Conservation (phyloP, 2,888 invertebrate genomes). For the Limenitis camilla region DNA sequence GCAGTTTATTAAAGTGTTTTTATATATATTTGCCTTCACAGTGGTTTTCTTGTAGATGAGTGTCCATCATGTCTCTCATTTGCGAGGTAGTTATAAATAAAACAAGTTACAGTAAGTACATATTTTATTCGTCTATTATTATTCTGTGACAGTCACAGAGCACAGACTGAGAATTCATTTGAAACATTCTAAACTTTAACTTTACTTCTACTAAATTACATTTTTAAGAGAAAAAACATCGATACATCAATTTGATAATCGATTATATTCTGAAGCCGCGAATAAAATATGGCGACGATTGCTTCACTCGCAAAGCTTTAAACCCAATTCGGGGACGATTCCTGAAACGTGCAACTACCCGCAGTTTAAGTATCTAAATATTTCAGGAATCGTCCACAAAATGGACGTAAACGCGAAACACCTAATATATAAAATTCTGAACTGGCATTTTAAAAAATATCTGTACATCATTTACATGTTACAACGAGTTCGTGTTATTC, state of each 20-base stretch:
- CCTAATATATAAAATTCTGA: constrained; percentile 13
- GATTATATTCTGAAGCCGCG: constrained; percentile 17
- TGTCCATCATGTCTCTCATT: no score
- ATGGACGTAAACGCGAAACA: constrained; percentile 6
- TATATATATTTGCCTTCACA: no score
- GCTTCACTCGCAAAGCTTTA: constrained; percentile 13
- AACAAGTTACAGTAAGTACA: constrained; percentile 21
- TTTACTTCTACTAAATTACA: constrained; percentile 15
- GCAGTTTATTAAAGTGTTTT: no score
- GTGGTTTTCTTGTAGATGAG: no score
- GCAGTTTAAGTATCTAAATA: neutral
- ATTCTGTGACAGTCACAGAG: constrained; percentile 21
- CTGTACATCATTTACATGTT: constrained; percentile 23
- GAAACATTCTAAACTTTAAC: constrained; percentile 18
- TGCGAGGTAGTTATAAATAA: neutral
- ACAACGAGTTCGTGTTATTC: no score
- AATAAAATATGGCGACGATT: constrained; percentile 18
- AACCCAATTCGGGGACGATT: neutral
- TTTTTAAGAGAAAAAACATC: constrained; percentile 22
- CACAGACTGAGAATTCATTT: constrained; percentile 19
- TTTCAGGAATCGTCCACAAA: neutral
- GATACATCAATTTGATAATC: constrained; percentile 37
- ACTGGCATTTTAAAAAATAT: constrained; percentile 23
- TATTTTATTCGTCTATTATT: constrained; percentile 23
- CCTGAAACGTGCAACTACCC: neutral